Percentiles rank a stretch among this genome's conserved stretches.
Evolutionary conservation across 2,797 vertebrate genomes (phyloP).

Genomic region (Lerista edwardsae): DNA sequence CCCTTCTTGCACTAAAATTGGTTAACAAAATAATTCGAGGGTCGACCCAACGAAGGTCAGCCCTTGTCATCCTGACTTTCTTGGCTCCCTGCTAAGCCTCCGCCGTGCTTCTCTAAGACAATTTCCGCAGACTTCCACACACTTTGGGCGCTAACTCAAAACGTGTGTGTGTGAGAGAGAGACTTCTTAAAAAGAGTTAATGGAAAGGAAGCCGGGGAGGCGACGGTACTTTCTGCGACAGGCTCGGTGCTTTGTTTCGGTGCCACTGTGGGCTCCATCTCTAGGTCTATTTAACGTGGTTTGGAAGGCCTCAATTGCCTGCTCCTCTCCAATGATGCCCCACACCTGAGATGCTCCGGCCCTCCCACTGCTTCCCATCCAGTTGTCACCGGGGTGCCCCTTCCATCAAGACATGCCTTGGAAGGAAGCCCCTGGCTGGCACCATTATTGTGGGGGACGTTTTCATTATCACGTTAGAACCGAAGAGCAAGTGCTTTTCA

Average conservation of each 20-base stretch:
- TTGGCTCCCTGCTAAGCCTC: too few species aligned
- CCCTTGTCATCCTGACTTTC: constrained; percentile 39
- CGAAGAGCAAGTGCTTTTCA: background rate
- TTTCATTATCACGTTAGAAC: constrained; percentile 29
- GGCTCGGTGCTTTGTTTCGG: accelerated
- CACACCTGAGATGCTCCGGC: background rate
- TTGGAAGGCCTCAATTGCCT: constrained; percentile 5
- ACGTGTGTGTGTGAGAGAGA: too few species aligned
- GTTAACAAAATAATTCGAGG: too few species aligned
- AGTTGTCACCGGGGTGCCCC: constrained; percentile 39
- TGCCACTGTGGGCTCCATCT: background rate
- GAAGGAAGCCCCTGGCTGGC: constrained; percentile 27
- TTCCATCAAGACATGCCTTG: constrained; percentile 2
- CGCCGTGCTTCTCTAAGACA: too few species aligned
- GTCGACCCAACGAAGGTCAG: too few species aligned
- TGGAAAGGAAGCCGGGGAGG: too few species aligned
- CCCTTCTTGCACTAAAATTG: too few species aligned
- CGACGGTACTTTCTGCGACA: background rate
- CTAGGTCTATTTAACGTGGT: background rate
- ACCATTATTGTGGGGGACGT: background rate
- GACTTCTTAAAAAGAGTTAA: too few species aligned
- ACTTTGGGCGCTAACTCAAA: too few species aligned
- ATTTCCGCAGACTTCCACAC: too few species aligned
- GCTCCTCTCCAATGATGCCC: constrained; percentile 20
- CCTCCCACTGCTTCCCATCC: constrained; percentile 44